Evolutionary conservation across 2,113 vertebrate genomes (phyloP).

Genomic region (Theropithecus gelada): DNA sequence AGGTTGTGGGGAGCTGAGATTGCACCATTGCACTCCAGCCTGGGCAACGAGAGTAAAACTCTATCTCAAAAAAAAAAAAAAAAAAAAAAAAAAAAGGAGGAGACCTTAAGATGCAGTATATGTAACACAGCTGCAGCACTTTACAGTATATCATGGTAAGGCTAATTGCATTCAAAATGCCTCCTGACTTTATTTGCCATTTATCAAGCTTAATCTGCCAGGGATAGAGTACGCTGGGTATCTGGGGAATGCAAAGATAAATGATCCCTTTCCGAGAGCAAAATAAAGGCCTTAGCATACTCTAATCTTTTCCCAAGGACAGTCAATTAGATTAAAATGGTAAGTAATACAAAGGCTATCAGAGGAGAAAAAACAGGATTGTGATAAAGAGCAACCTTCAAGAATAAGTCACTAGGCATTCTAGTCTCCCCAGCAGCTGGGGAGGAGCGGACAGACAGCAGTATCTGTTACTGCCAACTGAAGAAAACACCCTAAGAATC

Average conservation of each 20-base stretch:
- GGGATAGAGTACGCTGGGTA: background rate
- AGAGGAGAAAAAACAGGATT: background rate
- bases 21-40: too few species aligned
- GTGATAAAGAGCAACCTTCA: background rate
- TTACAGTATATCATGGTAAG: background rate
- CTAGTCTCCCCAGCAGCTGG: background rate
- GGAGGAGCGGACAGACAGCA: background rate
- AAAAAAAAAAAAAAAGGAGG: background rate
- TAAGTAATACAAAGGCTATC: background rate
- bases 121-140: background rate
- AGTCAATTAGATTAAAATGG: background rate
- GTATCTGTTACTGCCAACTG: background rate
- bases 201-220: background rate
- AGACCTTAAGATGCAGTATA: slow-evolving; percentile 55
- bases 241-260: background rate
- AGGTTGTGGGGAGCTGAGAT: too few species aligned
- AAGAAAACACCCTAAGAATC: background rate
- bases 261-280: background rate
- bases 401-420: background rate
- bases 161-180: background rate
- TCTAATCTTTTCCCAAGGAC: background rate
- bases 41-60: too few species aligned
- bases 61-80: too few species aligned
- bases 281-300: background rate
- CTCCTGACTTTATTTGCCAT: background rate